Conservation (phyloP, 2,113 vertebrate species). For the Onychostruthus taczanowskii region DNA sequence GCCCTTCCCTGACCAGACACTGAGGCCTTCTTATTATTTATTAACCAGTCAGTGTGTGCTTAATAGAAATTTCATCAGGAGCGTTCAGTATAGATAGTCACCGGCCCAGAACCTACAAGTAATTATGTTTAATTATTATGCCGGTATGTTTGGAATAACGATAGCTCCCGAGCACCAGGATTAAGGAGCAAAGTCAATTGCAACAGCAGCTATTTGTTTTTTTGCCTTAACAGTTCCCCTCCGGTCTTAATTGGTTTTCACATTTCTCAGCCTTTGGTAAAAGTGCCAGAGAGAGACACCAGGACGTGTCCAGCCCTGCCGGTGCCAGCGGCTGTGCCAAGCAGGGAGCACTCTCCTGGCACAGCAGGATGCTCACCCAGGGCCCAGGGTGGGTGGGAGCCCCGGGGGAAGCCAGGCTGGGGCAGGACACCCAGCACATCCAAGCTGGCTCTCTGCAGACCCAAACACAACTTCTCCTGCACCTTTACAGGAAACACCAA, state of each 20-base stretch:
- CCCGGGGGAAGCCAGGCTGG: neutral
- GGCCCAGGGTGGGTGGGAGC: neutral
- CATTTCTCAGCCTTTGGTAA: neutral
- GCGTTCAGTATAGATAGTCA: conserved; percentile 50
- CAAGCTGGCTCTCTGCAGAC: neutral
- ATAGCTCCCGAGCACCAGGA: conserved; percentile 49
- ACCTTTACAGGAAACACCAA: neutral
- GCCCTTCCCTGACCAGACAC: neutral
- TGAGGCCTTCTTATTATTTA: neutral
- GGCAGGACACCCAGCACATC: neutral
- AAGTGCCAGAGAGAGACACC: rapidly evolving
- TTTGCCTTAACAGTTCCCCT: conserved; percentile 2
- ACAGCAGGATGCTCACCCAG: neutral
- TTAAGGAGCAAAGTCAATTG: conserved; percentile 29
- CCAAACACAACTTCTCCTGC: rapidly evolving
- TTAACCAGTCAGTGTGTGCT: neutral
- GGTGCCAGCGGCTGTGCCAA: rapidly evolving
- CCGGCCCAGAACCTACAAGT: conserved; percentile 65
- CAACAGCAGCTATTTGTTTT: neutral
- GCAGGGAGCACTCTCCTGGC: neutral
- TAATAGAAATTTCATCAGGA: conserved; percentile 56
- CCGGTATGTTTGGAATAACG: conserved; percentile 51
- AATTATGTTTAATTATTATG: conserved; percentile 67
- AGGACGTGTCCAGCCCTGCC: rapidly evolving
- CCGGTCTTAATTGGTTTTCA: neutral